Evolutionary conservation across 2,888 invertebrate genomes (phyloP).

Genomic region (Argyresthia goedartella): DNA sequence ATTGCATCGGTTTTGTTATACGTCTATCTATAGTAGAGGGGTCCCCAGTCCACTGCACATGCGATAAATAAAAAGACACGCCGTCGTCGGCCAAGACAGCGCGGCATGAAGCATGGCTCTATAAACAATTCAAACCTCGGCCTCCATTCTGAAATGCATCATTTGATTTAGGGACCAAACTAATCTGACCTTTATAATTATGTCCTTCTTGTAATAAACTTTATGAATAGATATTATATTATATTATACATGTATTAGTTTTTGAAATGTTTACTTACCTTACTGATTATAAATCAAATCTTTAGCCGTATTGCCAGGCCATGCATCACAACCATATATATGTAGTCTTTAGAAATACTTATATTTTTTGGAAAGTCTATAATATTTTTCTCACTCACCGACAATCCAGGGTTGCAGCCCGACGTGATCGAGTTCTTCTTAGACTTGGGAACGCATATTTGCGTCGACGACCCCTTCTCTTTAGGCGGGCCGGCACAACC

Average conservation of each 20-base stretch:
- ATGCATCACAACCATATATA: too few species aligned
- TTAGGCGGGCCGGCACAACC: conserved; percentile 56
- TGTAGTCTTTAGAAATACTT: too few species aligned
- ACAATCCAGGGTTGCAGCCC: conserved; percentile 72
- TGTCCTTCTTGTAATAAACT: too few species aligned
- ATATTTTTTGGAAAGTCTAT: too few species aligned
- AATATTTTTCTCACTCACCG: conserved; percentile 51
- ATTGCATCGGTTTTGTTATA: background rate
- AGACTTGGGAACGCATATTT: conserved; percentile 72
- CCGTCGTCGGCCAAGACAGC: too few species aligned
- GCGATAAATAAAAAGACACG: conserved; percentile 13
- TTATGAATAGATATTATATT: too few species aligned
- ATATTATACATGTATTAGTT: too few species aligned
- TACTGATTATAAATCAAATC: too few species aligned
- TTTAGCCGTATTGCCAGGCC: background rate
- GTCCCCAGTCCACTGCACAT: conserved; percentile 21
- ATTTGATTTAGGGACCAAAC: background rate
- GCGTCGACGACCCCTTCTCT: conserved; percentile 52
- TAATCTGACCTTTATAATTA: too few species aligned
- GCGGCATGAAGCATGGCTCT: too few species aligned
- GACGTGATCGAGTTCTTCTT: conserved; percentile 60
- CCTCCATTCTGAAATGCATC: background rate
- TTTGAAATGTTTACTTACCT: too few species aligned
- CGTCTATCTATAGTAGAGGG: background rate
- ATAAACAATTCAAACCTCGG: too few species aligned